Percentiles rank a stretch among this genome's conserved stretches.
phyloP scores from a whole-genome alignment of 2,113 vertebrate species.

The Boulengeromyrus knoepffleri region DNA sequence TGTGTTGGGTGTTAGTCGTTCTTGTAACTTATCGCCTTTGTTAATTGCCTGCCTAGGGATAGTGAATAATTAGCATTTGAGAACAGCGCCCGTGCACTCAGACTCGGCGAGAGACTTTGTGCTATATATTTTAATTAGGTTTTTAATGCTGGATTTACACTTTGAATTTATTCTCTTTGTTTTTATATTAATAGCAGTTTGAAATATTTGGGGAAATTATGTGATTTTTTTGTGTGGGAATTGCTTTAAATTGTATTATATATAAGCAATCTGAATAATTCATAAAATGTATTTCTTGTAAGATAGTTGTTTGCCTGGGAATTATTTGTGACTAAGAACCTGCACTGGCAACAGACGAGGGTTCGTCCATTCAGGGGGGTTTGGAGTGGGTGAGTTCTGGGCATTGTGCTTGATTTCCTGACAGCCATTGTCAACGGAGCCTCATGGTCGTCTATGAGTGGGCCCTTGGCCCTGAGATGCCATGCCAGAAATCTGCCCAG shows the following conservation, averaged over 20 bases:
- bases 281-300: conserved; percentile 9
- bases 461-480: background rate
- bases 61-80: conserved; percentile 25
- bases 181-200: background rate
- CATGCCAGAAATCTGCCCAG: background rate
- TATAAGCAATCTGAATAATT: background rate
- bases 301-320: background rate
- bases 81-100: background rate
- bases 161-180: background rate
- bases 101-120: background rate
- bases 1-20: conserved; percentile 24
- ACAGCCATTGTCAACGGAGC: background rate
- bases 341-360: background rate
- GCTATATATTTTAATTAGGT: background rate
- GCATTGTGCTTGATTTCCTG: background rate
- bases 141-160: background rate
- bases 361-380: background rate
- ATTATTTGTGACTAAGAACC: background rate
- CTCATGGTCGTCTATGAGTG: background rate
- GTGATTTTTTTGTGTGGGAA: conserved; percentile 2
- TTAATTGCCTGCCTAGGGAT: conserved; percentile 36
- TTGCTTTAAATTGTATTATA: conserved; percentile 10
- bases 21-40: conserved; percentile 21
- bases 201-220: background rate
- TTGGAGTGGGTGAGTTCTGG: background rate